These are phyloP conservation scores for Amphiprion percula DNA, from an alignment of 2,113 vertebrate species.

Conservation along the genomic window DNA sequence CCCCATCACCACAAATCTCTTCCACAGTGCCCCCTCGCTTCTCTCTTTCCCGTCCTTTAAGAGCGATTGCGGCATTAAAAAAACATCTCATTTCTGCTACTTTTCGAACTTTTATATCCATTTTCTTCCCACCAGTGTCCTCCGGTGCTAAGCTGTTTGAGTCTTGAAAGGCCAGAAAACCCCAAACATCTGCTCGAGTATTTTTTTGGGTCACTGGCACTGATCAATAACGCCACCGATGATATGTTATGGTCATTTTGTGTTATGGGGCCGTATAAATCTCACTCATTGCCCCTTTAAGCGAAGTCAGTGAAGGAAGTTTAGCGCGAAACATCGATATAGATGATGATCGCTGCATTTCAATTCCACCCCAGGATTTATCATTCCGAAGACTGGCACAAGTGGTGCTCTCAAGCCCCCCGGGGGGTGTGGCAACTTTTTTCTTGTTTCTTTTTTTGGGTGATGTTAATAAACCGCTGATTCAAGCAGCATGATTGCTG, in stretches of 20 bases:
- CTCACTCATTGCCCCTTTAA: slow-evolving; percentile 52
- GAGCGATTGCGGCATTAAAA: neutral
- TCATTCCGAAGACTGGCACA: slow-evolving; percentile 14
- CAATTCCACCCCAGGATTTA: slow-evolving; percentile 25
- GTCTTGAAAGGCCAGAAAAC: slow-evolving; percentile 7
- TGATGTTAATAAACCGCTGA: slow-evolving; percentile 71
- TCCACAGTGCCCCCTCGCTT: neutral
- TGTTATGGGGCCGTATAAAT: slow-evolving; percentile 50
- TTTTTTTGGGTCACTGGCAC: slow-evolving; percentile 28
- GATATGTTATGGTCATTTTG: slow-evolving; percentile 59
- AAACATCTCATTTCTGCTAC: neutral
- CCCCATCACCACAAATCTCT: neutral
- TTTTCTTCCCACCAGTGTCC: neutral
- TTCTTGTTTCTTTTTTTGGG: neutral
- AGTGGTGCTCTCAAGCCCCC: slow-evolving; percentile 5
- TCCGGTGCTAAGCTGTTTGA: neutral
- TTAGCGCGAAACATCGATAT: slow-evolving; percentile 44
- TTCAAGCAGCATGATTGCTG: slow-evolving; percentile 75
- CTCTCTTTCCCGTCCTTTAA: neutral
- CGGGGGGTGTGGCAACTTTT: slow-evolving; percentile 14
- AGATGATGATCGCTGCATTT: slow-evolving; percentile 33
- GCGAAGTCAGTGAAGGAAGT: slow-evolving; percentile 44
- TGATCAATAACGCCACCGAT: slow-evolving; percentile 56
- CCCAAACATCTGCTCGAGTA: slow-evolving; percentile 41
- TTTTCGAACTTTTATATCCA: neutral